A percentile compares a stretch with the other conserved stretches of the same genome.
Evolutionary conservation across 1,140 invertebrate genomes (phyloP).

Genomic region (Atta texana): DNA sequence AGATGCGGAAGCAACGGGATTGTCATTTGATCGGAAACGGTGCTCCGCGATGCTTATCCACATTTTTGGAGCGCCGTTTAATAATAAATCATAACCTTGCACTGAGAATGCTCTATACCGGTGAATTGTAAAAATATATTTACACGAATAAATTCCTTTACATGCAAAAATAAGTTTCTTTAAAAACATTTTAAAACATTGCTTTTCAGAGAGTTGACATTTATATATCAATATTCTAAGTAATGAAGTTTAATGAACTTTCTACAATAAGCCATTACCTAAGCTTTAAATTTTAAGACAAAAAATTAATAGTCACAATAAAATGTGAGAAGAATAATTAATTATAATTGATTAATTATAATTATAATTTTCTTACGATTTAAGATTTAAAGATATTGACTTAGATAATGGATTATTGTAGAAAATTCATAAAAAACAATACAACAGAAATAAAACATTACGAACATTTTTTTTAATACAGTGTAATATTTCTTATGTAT

Average conservation of each 20-base stretch:
- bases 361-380: too few relatives aligned
- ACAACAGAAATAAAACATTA: neutral
- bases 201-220: neutral
- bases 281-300: too few relatives aligned
- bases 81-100: neutral
- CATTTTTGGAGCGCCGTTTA: neutral
- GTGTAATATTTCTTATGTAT: slow-evolving; percentile 74
- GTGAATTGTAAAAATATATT: neutral
- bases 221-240: slow-evolving; percentile 5
- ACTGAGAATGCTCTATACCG: neutral
- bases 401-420: too few relatives aligned
- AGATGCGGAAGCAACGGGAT: neutral
- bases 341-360: too few relatives aligned
- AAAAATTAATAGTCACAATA: too few relatives aligned
- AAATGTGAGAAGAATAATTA: too few relatives aligned
- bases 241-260: too few relatives aligned
- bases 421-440: too few relatives aligned
- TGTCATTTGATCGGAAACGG: neutral
- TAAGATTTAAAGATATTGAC: too few relatives aligned
- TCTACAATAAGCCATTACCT: too few relatives aligned
- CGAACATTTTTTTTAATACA: neutral
- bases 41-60: neutral
- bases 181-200: neutral
- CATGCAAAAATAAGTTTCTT: neutral
- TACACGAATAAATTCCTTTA: neutral